Percentiles rank a stretch among this genome's conserved stretches.
Evolutionary conservation across 2,797 vertebrate species (phyloP).

Genomic region (Aldrovandia affinis): DNA sequence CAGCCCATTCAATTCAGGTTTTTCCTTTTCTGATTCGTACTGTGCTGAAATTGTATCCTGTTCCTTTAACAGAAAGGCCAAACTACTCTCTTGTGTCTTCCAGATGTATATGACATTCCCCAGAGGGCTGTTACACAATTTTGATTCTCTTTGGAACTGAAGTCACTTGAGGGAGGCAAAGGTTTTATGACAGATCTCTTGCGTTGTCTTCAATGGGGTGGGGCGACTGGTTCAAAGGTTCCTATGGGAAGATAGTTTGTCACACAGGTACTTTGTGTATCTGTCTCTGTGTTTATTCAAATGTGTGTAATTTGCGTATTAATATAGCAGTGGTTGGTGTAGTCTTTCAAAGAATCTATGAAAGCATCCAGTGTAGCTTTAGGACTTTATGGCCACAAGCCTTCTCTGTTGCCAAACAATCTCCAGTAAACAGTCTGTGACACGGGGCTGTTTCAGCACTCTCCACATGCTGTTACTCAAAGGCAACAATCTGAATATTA

Average conservation of each 20-base stretch:
- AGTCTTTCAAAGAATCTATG: neutral
- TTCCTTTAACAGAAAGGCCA: neutral
- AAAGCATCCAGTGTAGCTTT: neutral
- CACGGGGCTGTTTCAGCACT: too few species aligned
- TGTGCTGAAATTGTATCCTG: neutral
- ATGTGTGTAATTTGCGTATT: neutral
- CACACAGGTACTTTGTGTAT: neutral
- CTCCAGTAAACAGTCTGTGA: too few species aligned
- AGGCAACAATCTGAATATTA: neutral
- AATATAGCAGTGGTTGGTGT: neutral
- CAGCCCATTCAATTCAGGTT: neutral
- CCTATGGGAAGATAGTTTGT: neutral
- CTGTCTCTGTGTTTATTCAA: neutral
- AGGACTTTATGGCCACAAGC: neutral
- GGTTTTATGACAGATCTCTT: neutral
- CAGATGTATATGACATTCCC: slow-evolving; percentile 9
- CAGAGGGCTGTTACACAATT: neutral
- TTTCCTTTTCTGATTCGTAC: neutral
- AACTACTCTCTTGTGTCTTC: neutral
- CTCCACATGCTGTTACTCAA: neutral
- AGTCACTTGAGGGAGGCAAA: neutral
- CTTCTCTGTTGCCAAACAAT: neutral
- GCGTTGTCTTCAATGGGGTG: neutral
- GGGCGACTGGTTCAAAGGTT: neutral
- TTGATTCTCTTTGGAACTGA: neutral